Evolutionary conservation across 2,113 vertebrate genomes (phyloP).

Genomic region (Numenius arquata): DNA sequence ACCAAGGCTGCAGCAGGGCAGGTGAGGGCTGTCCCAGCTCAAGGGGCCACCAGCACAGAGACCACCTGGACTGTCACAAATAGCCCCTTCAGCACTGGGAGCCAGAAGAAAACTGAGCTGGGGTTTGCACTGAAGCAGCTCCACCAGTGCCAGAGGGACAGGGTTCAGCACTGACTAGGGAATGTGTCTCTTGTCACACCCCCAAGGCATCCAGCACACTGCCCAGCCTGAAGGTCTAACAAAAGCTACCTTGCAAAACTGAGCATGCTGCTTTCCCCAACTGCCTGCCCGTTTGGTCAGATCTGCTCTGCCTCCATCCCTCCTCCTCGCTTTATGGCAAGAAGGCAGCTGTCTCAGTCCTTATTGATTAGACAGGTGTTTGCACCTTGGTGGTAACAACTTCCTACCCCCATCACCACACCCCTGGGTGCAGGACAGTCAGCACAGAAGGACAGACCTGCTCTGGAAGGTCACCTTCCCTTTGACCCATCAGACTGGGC

Average conservation of each 20-base stretch:
- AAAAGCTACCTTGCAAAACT: background rate
- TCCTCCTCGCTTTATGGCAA: background rate
- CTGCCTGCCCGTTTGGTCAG: background rate
- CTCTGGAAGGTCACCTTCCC: background rate
- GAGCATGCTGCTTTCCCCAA: background rate
- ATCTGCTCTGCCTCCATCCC: background rate
- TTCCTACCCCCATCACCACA: background rate
- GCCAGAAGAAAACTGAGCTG: background rate
- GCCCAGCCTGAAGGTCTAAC: background rate
- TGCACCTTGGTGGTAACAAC: background rate
- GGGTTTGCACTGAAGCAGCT: background rate
- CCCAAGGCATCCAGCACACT: background rate
- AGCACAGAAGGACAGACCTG: background rate
- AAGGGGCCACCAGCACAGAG: background rate
- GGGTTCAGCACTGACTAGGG: background rate
- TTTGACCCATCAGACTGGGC: background rate
- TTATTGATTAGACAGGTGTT: background rate
- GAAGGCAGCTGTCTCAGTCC: background rate
- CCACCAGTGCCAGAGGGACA: background rate
- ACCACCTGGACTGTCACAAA: background rate
- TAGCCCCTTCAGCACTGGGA: background rate
- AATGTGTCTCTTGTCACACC: background rate
- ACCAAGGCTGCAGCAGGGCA: background rate
- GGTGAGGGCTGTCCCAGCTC: background rate
- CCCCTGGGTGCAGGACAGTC: background rate